phyloP scores from a whole-genome alignment of 2,797 vertebrate species.

The Pipistrellus pipistrellus region DNA sequence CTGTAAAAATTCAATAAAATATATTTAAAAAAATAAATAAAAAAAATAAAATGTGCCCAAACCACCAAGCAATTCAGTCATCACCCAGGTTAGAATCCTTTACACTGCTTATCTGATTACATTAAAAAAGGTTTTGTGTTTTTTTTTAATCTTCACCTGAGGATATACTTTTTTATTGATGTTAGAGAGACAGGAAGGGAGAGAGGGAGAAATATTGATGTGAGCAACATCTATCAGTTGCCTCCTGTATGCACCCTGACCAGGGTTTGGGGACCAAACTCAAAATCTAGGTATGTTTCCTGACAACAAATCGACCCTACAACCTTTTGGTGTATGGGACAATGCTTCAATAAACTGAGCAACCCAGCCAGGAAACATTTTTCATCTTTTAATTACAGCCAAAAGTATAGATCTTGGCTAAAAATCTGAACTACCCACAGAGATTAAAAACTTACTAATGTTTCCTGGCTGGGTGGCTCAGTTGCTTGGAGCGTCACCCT shows the following conservation, averaged over 20 bases:
- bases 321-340: background rate
- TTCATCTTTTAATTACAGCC: conserved; percentile 35
- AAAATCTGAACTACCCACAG: conserved; percentile 32
- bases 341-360: background rate
- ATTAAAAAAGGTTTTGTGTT: background rate
- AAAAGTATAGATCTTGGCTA: background rate
- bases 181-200: background rate
- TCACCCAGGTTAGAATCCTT: conserved; percentile 32
- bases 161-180: background rate
- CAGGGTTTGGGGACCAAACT: background rate
- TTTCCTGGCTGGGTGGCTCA: background rate
- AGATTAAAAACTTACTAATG: conserved; percentile 45
- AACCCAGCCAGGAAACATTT: background rate
- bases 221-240: background rate
- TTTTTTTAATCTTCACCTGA: background rate
- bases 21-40: no score
- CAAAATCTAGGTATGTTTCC: background rate
- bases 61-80: background rate
- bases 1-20: no score
- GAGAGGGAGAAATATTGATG: background rate
- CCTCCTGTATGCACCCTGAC: background rate
- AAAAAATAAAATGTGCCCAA: background rate
- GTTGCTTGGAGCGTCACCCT: background rate
- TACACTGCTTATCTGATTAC: conserved; percentile 27
- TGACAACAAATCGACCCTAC: background rate